Evolutionary conservation across 2,888 invertebrate species (phyloP).

Genomic region (Lagria hirta): DNA sequence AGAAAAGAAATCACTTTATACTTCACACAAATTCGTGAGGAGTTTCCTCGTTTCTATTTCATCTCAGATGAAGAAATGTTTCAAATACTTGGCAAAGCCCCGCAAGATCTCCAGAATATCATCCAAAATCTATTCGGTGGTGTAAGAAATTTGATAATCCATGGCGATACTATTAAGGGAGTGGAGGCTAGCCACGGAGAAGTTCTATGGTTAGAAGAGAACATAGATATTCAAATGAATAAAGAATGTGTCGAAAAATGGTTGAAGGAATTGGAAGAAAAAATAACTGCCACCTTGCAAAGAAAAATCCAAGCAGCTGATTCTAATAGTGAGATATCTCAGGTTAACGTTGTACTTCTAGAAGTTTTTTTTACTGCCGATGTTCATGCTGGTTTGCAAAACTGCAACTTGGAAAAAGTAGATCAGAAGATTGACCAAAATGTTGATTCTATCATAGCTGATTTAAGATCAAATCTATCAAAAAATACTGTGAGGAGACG

Average conservation of each 20-base stretch:
- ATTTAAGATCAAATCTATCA: too few species aligned
- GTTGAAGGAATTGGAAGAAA: conserved; percentile 75
- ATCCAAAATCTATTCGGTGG: conserved; percentile 16
- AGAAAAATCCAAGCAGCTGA: too few species aligned
- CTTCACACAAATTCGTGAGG: conserved; percentile 75
- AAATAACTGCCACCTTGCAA: conserved; percentile 74
- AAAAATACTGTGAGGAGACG: too few species aligned
- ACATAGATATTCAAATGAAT: conserved; percentile 62
- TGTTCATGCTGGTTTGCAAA: too few species aligned
- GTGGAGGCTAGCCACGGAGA: conserved; percentile 75
- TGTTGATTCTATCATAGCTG: too few species aligned
- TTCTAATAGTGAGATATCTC: too few species aligned
- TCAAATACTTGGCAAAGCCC: conserved; percentile 84
- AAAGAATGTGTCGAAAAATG: conserved; percentile 71
- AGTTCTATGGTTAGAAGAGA: conserved; percentile 62
- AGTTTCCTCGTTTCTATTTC: conserved; percentile 83
- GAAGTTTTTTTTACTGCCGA: too few species aligned
- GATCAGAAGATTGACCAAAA: too few species aligned
- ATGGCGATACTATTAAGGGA: too few species aligned
- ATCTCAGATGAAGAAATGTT: conserved; percentile 85
- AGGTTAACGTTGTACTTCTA: too few species aligned
- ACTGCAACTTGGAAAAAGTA: too few species aligned
- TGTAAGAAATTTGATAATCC: conserved; percentile 39
- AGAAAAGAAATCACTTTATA: conserved; percentile 77
- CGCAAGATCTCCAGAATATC: conserved; percentile 63